Conservation (phyloP, 2,797 vertebrate genomes). For the Halcyon badia region DNA sequence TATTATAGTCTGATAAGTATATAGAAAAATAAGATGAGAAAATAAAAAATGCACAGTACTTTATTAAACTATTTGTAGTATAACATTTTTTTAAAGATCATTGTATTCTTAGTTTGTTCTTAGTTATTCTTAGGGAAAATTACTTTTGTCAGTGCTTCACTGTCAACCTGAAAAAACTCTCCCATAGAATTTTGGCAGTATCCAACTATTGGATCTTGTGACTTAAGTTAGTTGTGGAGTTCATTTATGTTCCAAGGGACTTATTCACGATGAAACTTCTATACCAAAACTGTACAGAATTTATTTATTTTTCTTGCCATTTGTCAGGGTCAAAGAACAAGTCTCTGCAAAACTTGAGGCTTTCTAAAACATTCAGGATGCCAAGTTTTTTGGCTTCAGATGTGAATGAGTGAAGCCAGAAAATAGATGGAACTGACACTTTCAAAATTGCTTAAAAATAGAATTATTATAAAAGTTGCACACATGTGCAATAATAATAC, state of each 20-base stretch:
- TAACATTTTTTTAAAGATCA: background rate
- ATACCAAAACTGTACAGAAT: background rate
- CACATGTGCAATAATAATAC: slow-evolving; percentile 47
- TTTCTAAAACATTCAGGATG: slow-evolving; percentile 16
- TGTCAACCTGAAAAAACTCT: background rate
- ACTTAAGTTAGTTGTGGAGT: background rate
- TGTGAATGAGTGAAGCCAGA: background rate
- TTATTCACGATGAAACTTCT: slow-evolving; percentile 13
- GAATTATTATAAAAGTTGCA: slow-evolving; percentile 55
- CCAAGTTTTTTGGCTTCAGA: slow-evolving; percentile 44
- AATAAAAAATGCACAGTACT: background rate
- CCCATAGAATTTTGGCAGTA: background rate
- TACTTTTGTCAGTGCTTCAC: background rate
- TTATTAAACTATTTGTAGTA: background rate
- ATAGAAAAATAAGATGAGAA: background rate
- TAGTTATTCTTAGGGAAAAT: no score
- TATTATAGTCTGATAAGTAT: background rate
- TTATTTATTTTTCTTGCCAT: slow-evolving; percentile 19
- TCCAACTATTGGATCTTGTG: background rate
- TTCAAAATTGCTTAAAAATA: slow-evolving; percentile 63
- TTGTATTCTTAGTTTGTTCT: background rate
- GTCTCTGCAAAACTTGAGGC: slow-evolving; percentile 6
- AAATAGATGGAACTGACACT: slow-evolving; percentile 60
- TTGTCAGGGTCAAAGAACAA: background rate
- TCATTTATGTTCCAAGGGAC: background rate